Evolutionary conservation across 2,797 vertebrate species (phyloP), one percentile per base, ranked within the genome.

Genomic region (Cuculus canorus): DNA sequence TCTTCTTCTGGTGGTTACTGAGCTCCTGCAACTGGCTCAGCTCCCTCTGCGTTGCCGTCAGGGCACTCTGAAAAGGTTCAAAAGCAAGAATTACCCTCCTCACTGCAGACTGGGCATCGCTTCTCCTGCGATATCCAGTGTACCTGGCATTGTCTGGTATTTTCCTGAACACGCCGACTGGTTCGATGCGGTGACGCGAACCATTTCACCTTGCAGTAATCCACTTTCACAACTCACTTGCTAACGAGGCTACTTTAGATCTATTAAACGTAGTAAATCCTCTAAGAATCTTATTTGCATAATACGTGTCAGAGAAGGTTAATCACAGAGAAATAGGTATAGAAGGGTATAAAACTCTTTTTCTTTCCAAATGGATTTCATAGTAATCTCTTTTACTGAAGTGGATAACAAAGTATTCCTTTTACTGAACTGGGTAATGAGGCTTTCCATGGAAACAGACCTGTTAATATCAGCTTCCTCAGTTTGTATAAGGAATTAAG

Each of bases 1-100:
- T 98, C 96, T 98, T 99, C 96, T 98, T 99, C 88, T 99, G 99
- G 93, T 99, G 99, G 82, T 98, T 98, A 90, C 98, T 99, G 75
- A 99, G 97, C 82, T 99, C 99, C 96, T 99, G 98, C 64, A 99
- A 93, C 82, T 98, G 96, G 61, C 97, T 97, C 79, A 99, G 93
- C 90, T 99, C 99, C 95, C 98, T 98, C 97, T 99, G 98, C 3
- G 98, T 97, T 0, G 85, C 95, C 60, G 98, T 98, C 96, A 99
- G 96, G 66, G 96, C 96, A 3, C 97, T 98, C 99, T 99, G 96
- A 3, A 97, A 94, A 92, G 89, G 69, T 96, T 82, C 4, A 14
- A 82, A 41, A 63, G 8, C 27, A 12, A 33, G 79, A 69, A 54
- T 96, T 59, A 96, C 15, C 43, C 45, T 70, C 47, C 33, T 17